These are phyloP conservation scores for Saccopteryx leptura DNA, from an alignment of 2,113 vertebrate species.

Conservation along the genomic window DNA sequence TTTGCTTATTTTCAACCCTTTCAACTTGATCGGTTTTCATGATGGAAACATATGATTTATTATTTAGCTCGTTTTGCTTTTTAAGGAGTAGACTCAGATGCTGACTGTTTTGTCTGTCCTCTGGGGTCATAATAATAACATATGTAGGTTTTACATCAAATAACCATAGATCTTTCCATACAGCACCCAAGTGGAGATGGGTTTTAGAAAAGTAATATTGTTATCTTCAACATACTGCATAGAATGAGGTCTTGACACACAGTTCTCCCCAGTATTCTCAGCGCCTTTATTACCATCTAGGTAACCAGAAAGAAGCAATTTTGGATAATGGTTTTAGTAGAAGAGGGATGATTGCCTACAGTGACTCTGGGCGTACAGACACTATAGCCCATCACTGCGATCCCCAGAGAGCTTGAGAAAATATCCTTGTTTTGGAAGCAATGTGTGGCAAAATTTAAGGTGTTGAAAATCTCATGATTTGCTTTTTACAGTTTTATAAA, in stretches of 20 bases:
- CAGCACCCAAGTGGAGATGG: not conserved
- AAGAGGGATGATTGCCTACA: conserved; percentile 67
- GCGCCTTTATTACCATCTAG: conserved; percentile 69
- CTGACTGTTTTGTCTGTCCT: not conserved
- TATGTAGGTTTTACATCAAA: conserved; percentile 53
- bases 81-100: not conserved
- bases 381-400: conserved; percentile 13
- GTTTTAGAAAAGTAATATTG: conserved; percentile 43
- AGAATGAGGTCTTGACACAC: conserved; percentile 80
- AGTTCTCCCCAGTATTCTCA: conserved; percentile 75
- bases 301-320: conserved; percentile 76
- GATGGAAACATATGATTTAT: not conserved
- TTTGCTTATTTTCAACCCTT: conserved; percentile 1
- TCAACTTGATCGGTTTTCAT: conserved; percentile 9
- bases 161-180: conserved; percentile 18
- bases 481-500: conserved; percentile 50
- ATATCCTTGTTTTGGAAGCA: not conserved
- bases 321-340: conserved; percentile 62
- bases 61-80: conserved; percentile 3
- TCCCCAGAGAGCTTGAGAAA: conserved; percentile 32
- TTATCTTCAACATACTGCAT: conserved; percentile 57
- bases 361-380: not conserved
- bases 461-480: not conserved
- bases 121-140: not conserved
- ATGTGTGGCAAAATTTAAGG: conserved; percentile 29